Conservation (phyloP, 2,113 vertebrate genomes). For the Cheilinus undulatus region DNA sequence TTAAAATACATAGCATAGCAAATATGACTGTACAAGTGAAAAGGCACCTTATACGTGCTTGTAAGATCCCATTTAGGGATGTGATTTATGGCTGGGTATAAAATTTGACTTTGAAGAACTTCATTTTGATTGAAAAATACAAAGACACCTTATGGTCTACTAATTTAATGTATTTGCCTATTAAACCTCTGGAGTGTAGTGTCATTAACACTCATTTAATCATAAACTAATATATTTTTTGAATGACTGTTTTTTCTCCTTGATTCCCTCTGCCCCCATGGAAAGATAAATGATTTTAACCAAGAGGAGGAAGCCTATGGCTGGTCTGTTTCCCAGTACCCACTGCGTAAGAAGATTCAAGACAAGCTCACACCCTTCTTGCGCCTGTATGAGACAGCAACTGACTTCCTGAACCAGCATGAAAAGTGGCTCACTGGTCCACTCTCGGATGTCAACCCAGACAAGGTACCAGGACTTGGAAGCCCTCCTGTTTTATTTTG, state of each 20-base stretch:
- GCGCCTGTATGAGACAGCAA: conserved; percentile 84
- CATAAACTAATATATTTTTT: neutral
- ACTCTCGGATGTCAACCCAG: conserved; percentile 86
- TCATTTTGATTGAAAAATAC: too few relatives aligned
- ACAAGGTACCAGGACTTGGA: conserved; percentile 67
- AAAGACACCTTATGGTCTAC: neutral
- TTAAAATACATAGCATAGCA: too few relatives aligned
- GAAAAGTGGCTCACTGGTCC: conserved; percentile 86
- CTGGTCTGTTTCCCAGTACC: conserved; percentile 88
- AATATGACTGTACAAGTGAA: too few relatives aligned
- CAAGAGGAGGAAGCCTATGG: conserved; percentile 89
- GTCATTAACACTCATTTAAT: neutral
- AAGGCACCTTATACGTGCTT: too few relatives aligned
- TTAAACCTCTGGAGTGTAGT: conserved; percentile 40
- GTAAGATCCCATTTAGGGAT: too few relatives aligned
- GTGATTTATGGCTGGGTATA: too few relatives aligned
- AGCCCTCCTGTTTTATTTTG: too few relatives aligned
- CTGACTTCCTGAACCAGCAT: conserved; percentile 84
- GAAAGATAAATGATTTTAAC: conserved; percentile 89
- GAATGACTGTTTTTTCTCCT: neutral
- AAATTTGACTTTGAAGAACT: too few relatives aligned
- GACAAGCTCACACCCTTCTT: conserved; percentile 88
- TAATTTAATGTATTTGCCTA: neutral
- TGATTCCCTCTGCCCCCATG: neutral
- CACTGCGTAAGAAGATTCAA: conserved; percentile 85